Percentiles rank a stretch among this genome's conserved stretches.
Conservation (phyloP, 2,113 vertebrate genomes). For the Neofelis nebulosa region DNA sequence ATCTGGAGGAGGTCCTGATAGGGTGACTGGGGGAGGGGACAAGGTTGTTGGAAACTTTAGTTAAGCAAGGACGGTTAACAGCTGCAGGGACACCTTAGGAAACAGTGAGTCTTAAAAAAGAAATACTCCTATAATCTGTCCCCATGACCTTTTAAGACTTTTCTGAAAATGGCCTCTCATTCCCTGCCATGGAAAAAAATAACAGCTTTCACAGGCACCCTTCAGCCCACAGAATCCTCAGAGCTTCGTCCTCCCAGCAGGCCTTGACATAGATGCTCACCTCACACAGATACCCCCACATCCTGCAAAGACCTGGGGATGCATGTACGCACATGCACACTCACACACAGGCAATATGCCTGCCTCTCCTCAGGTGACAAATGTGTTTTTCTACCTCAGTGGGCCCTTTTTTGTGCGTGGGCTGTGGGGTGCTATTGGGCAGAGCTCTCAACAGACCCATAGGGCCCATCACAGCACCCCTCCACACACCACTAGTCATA, state of each 20-base stretch:
- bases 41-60: conserved; percentile 55
- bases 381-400: neutral
- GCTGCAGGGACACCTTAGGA: conserved; percentile 57
- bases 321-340: fast-evolving
- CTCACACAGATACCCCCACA: neutral
- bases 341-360: fast-evolving
- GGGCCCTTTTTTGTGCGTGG: neutral
- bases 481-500: neutral
- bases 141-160: conserved; percentile 3
- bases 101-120: conserved; percentile 21
- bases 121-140: conserved; percentile 10
- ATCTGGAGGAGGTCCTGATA: neutral
- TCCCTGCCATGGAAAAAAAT: neutral
- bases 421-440: neutral
- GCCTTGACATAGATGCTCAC: neutral
- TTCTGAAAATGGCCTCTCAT: neutral
- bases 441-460: neutral
- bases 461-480: fast-evolving
- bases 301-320: neutral
- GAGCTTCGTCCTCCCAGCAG: neutral
- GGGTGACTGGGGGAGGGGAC: neutral
- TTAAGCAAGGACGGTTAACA: conserved; percentile 63
- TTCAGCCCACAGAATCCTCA: neutral
- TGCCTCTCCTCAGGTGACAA: neutral
- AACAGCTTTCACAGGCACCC: neutral